Percentiles rank a stretch among this genome's conserved stretches.
Conservation (phyloP, 2,888 invertebrate genomes). For the Patella pellucida region DNA sequence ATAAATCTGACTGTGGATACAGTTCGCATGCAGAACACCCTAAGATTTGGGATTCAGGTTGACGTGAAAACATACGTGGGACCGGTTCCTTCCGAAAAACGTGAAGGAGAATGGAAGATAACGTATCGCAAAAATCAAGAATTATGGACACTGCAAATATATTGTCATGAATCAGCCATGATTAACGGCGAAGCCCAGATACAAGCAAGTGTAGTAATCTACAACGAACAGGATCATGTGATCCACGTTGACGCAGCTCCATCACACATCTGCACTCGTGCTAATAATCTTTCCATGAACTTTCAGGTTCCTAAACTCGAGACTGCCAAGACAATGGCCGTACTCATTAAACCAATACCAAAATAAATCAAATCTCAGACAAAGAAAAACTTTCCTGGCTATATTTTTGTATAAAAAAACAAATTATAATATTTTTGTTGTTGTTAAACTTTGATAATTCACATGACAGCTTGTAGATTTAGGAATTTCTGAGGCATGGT, state of each 20-base stretch:
- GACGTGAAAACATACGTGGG: slow-evolving; percentile 69
- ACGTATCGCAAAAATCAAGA: slow-evolving; percentile 68
- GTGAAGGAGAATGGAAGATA: slow-evolving; percentile 70
- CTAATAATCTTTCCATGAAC: slow-evolving; percentile 57
- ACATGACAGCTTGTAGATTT: no score
- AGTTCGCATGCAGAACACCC: slow-evolving; percentile 69
- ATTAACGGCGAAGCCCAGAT: slow-evolving; percentile 65
- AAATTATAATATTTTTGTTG: neutral
- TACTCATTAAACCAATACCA: slow-evolving; percentile 67
- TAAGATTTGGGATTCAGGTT: slow-evolving; percentile 69
- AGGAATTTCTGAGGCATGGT: no score
- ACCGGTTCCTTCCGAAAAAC: slow-evolving; percentile 62
- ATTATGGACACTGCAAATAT: slow-evolving; percentile 66
- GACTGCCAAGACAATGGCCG: slow-evolving; percentile 61
- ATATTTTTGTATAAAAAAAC: neutral
- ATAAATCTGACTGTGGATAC: slow-evolving; percentile 66
- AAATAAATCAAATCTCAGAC: slow-evolving; percentile 25
- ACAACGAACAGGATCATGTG: slow-evolving; percentile 65
- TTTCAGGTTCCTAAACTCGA: slow-evolving; percentile 53
- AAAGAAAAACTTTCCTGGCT: neutral
- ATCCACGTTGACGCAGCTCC: slow-evolving; percentile 66
- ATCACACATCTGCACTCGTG: slow-evolving; percentile 55
- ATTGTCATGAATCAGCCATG: slow-evolving; percentile 67
- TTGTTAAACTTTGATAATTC: neutral
- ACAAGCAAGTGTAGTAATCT: slow-evolving; percentile 63